Conservation (phyloP, 2,888 invertebrate species). For the Pemphredon lugubris region DNA sequence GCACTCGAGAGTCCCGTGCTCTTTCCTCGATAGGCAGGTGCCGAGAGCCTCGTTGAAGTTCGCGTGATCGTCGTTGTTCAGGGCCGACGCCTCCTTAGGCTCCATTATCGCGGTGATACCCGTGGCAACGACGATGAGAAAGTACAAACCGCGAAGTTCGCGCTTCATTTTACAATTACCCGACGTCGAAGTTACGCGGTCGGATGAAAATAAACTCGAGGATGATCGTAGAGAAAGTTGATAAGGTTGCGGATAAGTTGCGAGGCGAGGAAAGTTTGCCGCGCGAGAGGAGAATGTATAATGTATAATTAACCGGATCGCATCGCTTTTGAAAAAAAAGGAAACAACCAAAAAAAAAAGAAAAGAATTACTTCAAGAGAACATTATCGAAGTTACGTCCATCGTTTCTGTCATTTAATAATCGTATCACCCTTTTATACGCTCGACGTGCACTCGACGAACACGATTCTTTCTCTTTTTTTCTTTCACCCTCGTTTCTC, state of each 20-base stretch:
- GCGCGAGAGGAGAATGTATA: slow-evolving; percentile 1
- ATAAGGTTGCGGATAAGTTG: slow-evolving; percentile 5
- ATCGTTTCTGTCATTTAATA: no score
- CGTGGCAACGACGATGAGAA: slow-evolving; percentile 66
- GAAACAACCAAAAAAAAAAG: no score
- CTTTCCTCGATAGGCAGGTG: slow-evolving; percentile 69
- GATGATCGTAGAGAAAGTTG: slow-evolving; percentile 32
- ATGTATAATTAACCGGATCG: slow-evolving; percentile 7
- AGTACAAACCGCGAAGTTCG: slow-evolving; percentile 60
- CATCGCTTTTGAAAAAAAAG: neutral
- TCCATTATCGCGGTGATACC: slow-evolving; percentile 75
- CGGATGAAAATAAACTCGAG: neutral
- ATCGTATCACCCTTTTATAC: no score
- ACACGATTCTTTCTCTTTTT: no score
- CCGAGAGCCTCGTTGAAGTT: slow-evolving; percentile 71
- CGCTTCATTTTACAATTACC: slow-evolving; percentile 62
- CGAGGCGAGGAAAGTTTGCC: slow-evolving; percentile 20
- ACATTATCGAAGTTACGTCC: no score
- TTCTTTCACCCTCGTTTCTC: no score
- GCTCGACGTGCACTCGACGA: no score
- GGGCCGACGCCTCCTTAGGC: slow-evolving; percentile 57
- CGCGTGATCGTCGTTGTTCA: slow-evolving; percentile 59
- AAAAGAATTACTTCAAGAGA: no score
- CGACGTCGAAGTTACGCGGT: neutral
- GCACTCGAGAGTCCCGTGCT: slow-evolving; percentile 82